Base-by-base conservation (phyloP, 2,113 vertebrate genomes). In the Sapajus apella region DNA sequence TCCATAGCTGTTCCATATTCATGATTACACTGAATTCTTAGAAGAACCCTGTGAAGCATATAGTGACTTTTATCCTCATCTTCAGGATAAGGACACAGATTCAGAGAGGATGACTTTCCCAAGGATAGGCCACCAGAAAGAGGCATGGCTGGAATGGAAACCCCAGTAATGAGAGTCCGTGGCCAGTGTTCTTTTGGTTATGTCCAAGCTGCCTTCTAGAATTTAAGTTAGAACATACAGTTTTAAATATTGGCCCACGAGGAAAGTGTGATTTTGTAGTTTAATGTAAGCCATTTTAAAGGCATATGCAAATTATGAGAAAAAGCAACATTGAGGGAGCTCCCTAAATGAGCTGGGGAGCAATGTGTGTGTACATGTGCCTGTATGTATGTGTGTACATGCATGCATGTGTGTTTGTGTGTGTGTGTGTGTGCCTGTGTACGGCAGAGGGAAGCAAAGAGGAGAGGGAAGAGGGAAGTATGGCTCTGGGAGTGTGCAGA, bases 241-340 rank as follows among this genome's bases (percentile, higher is more conserved):
- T 55, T 93, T 80, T 96, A 66, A 83, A 64, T 52, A 40, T 55
- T 88, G 73, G 27, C 21, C 55, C 9, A 16, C 64, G 66, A 84
- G 0, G 6, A 85, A 94, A 73, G 40, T 40, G 25, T 47, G 47
- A 50, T 88, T 68, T 92, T 58, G 18, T 91, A 52, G 25, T 27
- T 82, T 84, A 68, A 52, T 92, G 6, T 85, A 87, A 87, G 75
- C 16, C 37, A 55, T 77, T 91, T 90, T 37, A 90, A 91, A 72
- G 76, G 16, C 25, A 30, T 13, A 83, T 52, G 50, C 32, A 83
- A 87, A 81, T 13, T 72, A 86, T 21, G 43, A 87, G 86, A 40
- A 56, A 82, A 91, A 35, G 55, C 45, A 90, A 88, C 55, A 35
- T 35, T 80, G 21, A 52, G 79, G 55, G 64, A 93, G 55, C 35